A percentile compares a stretch with the other conserved stretches of the same genome.
These are phyloP conservation scores for Coturnix japonica DNA, from an alignment of 2,113 vertebrate genomes.

Conservation along the genomic window DNA sequence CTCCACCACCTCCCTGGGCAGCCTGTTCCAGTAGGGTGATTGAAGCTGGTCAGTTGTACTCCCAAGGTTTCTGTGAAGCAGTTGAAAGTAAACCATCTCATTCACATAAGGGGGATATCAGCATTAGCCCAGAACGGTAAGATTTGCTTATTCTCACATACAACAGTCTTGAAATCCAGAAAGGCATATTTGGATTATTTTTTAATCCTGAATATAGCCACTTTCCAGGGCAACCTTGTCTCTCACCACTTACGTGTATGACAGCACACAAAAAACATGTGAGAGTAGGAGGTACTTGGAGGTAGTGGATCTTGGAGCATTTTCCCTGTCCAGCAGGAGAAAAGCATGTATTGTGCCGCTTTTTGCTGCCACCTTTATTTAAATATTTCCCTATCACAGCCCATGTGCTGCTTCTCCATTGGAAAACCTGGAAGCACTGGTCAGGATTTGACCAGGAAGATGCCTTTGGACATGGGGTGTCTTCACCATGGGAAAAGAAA, in stretches of 20 bases:
- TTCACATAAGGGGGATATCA: not conserved
- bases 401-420: not conserved
- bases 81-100: not conserved
- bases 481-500: not conserved
- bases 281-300: not conserved
- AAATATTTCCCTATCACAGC: not conserved
- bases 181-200: not conserved
- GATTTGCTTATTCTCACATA: not conserved
- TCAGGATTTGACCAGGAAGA: not conserved
- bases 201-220: not conserved
- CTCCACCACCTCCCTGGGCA: too few species aligned
- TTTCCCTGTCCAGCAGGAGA: not conserved
- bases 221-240: not conserved
- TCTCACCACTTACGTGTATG: not conserved
- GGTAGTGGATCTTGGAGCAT: not conserved
- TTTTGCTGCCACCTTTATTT: not conserved
- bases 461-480: not conserved
- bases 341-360: rapidly evolving
- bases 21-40: not conserved
- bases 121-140: not conserved
- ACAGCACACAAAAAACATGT: not conserved
- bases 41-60: not conserved
- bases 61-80: not conserved
- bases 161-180: not conserved
- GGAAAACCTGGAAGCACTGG: not conserved